phyloP scores from a whole-genome alignment of 2,113 vertebrate genomes.

The Microcebus griseorufus region DNA sequence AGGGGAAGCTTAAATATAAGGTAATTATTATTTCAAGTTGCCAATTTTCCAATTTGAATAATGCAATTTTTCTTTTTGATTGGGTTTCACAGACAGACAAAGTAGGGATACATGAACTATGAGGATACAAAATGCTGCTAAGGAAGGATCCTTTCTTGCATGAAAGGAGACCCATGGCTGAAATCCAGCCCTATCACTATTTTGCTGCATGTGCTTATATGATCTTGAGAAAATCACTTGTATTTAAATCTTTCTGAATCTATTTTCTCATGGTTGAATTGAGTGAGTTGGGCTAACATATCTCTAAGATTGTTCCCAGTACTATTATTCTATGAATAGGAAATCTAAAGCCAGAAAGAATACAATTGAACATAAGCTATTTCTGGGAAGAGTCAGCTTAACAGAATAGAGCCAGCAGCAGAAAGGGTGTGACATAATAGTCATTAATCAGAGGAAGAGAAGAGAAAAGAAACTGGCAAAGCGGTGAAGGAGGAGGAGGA shows the following conservation, averaged over 20 bases:
- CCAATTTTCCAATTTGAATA: conserved; percentile 64
- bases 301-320: conserved; percentile 15
- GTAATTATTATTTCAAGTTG: conserved; percentile 61
- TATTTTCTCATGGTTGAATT: conserved; percentile 26
- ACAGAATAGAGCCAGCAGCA: not conserved
- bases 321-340: conserved; percentile 1
- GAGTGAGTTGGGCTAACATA: not conserved
- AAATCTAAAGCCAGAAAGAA: conserved; percentile 46
- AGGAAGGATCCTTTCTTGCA: not conserved
- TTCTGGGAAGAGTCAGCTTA: conserved; percentile 17
- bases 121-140: conserved; percentile 25
- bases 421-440: not conserved
- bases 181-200: not conserved
- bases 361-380: conserved; percentile 27
- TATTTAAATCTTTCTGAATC: conserved; percentile 49
- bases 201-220: not conserved
- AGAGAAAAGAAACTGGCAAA: not conserved
- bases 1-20: conserved; percentile 46
- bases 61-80: conserved; percentile 27
- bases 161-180: not conserved
- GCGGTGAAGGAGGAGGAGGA: not conserved
- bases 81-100: conserved; percentile 28
- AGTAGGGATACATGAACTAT: not conserved
- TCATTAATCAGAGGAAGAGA: not conserved
- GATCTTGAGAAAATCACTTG: not conserved